phyloP scores from a whole-genome alignment of 53 echinoderm and acorn worm species.

The Holothuria scabra region DNA sequence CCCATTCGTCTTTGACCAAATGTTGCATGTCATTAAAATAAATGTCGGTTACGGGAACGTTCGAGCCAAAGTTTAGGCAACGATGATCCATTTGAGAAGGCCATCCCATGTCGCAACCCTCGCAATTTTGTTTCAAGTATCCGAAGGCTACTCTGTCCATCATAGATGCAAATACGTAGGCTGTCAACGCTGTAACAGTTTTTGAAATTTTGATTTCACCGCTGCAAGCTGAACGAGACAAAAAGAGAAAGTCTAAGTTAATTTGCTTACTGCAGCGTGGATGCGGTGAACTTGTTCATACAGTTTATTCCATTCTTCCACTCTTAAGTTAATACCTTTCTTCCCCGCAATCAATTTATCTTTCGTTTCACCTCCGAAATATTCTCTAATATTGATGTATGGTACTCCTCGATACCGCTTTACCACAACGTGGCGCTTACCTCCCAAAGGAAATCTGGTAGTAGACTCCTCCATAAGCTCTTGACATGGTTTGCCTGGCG shows the following conservation, averaged over 20 bases:
- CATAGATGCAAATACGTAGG: too few species aligned
- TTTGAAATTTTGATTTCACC: too few species aligned
- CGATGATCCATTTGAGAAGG: too few species aligned
- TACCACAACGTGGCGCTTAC: constrained; percentile 9
- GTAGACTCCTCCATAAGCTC: constrained; percentile 1
- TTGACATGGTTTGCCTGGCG: neutral
- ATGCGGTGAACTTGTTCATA: constrained; percentile 12
- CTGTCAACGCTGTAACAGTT: too few species aligned
- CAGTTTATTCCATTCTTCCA: constrained; percentile 16
- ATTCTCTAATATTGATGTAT: constrained; percentile 1
- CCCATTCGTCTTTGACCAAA: too few species aligned
- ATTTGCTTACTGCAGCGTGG: constrained; percentile 2
- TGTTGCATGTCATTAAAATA: too few species aligned
- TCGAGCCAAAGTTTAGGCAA: constrained; percentile 1
- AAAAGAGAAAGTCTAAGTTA: neutral
- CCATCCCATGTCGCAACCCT: too few species aligned
- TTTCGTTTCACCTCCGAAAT: neutral
- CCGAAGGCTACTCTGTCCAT: too few species aligned
- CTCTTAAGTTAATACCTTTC: constrained; percentile 2
- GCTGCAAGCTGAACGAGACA: neutral
- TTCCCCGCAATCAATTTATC: constrained; percentile 10
- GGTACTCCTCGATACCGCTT: constrained; percentile 17
- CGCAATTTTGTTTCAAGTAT: too few species aligned
- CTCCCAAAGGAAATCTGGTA: constrained; percentile 6
- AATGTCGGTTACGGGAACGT: neutral